Evolutionary conservation across 2,888 invertebrate species (phyloP).

Genomic region (Euzophera pinguis): DNA sequence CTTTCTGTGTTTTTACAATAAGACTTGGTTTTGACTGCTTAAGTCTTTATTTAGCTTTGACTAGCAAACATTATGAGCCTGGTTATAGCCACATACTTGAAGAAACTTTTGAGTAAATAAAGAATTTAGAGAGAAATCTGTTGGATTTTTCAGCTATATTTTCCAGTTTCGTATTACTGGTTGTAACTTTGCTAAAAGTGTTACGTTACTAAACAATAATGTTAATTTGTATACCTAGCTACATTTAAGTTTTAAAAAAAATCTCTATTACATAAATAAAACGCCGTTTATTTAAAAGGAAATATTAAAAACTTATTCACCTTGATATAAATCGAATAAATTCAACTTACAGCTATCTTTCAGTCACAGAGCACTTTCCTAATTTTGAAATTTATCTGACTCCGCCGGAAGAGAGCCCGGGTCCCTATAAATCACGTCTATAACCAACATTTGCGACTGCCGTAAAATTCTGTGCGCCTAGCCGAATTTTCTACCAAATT

Average conservation of each 20-base stretch:
- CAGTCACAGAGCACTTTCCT: constrained; percentile 43
- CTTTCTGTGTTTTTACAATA: constrained; percentile 10
- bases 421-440: constrained; percentile 54
- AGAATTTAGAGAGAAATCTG: too few species aligned
- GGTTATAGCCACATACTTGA: neutral
- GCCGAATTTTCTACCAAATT: constrained; percentile 36
- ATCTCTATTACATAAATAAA: neutral
- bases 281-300: neutral
- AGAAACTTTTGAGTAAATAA: neutral
- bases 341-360: constrained; percentile 40
- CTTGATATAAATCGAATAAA: constrained; percentile 28
- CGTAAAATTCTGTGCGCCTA: constrained; percentile 35
- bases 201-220: too few species aligned
- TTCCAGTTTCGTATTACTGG: too few species aligned
- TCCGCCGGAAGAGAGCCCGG: constrained; percentile 33
- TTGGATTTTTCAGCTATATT: too few species aligned
- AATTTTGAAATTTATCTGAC: constrained; percentile 55
- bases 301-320: neutral
- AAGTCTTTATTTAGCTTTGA: neutral
- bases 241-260: too few species aligned
- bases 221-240: too few species aligned
- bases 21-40: neutral
- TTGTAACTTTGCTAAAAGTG: too few species aligned
- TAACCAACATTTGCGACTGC: constrained; percentile 39
- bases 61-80: neutral